Evolutionary conservation across 1,140 invertebrate species (phyloP).

Genomic region (Plectus sambesii): DNA sequence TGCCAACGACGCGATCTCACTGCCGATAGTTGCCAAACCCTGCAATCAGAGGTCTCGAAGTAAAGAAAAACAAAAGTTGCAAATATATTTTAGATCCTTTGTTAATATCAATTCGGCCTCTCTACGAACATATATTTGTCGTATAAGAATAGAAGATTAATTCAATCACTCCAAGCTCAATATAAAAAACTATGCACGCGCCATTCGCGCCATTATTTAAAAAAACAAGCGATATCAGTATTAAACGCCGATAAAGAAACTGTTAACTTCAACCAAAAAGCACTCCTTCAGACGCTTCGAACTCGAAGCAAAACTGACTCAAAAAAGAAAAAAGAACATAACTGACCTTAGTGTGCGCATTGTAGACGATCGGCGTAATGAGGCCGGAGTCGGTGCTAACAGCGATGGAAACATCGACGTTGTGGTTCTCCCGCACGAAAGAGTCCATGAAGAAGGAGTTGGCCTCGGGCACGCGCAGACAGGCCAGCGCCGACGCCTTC

Average conservation of each 20-base stretch:
- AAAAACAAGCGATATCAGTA: too few relatives aligned
- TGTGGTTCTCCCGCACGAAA: slow-evolving; percentile 82
- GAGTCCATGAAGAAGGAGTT: slow-evolving; percentile 90
- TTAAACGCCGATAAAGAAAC: too few relatives aligned
- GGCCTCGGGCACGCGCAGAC: slow-evolving; percentile 78
- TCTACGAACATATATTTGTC: too few relatives aligned
- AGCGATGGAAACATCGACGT: slow-evolving; percentile 89
- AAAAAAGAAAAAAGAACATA: too few relatives aligned
- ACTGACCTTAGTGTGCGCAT: slow-evolving; percentile 67
- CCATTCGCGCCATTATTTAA: too few relatives aligned
- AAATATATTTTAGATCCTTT: slow-evolving; percentile 33
- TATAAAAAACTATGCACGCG: too few relatives aligned
- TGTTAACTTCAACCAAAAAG: background rate
- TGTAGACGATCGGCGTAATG: slow-evolving; percentile 92
- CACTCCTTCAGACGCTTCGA: background rate
- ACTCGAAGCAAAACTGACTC: slow-evolving; percentile 3
- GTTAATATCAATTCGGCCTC: too few relatives aligned
- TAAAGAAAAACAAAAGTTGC: slow-evolving; percentile 6
- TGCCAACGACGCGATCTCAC: slow-evolving; percentile 70
- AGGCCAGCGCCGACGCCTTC: slow-evolving; percentile 81
- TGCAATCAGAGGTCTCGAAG: slow-evolving; percentile 29
- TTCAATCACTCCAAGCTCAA: too few relatives aligned
- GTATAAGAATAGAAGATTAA: too few relatives aligned
- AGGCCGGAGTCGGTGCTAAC: slow-evolving; percentile 87
- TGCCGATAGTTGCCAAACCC: slow-evolving; percentile 75